These are phyloP conservation scores for Glaucomys volans DNA, from an alignment of 2,113 vertebrate genomes.

Conservation along the genomic window DNA sequence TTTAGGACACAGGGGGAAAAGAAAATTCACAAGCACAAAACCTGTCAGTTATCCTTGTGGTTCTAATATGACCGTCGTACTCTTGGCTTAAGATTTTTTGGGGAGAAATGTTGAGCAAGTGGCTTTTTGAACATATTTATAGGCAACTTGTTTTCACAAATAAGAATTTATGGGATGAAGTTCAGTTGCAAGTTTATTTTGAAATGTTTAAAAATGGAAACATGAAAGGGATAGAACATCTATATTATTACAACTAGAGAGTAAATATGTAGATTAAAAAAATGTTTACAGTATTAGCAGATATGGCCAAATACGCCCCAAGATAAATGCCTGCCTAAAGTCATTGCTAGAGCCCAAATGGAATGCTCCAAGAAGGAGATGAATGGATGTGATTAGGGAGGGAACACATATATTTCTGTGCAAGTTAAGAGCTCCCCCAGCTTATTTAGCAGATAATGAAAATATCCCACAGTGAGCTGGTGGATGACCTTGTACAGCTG, in stretches of 20 bases:
- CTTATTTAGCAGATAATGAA: constrained; percentile 42
- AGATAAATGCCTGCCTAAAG: constrained; percentile 26
- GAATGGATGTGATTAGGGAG: not conserved
- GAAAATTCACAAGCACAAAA: constrained; percentile 33
- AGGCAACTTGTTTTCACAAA: constrained; percentile 48
- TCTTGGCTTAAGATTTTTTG: not conserved
- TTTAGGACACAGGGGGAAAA: not conserved
- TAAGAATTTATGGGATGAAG: not conserved
- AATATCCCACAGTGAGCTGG: not conserved
- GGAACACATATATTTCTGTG: not conserved
- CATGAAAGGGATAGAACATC: not conserved
- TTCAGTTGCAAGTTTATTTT: constrained; percentile 32
- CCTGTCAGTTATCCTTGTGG: constrained; percentile 58
- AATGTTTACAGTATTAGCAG: not conserved
- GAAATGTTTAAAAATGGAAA: not conserved
- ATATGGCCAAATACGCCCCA: not conserved
- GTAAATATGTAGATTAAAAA: constrained; percentile 21
- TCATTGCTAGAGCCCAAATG: not conserved
- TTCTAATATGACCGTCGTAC: constrained; percentile 18
- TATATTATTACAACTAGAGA: constrained; percentile 1
- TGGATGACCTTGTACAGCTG: not conserved
- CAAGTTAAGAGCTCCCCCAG: not conserved
- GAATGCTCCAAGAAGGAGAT: not conserved
- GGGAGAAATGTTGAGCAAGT: constrained; percentile 55
- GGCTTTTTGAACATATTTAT: constrained; percentile 18